Conservation (phyloP, 2,113 vertebrate genomes). For the Trematocara nigrifrons region DNA sequence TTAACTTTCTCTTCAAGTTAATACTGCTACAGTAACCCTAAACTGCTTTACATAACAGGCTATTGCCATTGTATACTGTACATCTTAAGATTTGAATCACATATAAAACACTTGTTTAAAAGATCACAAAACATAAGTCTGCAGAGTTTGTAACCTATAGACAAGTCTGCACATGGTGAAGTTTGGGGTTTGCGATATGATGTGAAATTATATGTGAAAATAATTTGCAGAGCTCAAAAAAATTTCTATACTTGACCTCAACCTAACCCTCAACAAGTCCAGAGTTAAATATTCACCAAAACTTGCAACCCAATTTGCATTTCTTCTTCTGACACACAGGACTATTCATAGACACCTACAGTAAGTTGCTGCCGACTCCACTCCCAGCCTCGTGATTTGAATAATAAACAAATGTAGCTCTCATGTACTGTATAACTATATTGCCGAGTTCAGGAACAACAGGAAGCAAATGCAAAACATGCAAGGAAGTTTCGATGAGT, state of each 20-base stretch:
- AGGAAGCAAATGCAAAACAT: background rate
- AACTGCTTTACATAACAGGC: background rate
- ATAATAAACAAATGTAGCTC: background rate
- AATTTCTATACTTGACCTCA: background rate
- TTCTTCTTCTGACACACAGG: background rate
- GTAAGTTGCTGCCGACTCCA: background rate
- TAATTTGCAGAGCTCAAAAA: background rate
- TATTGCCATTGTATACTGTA: background rate
- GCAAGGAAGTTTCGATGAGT: background rate
- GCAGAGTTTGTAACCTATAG: background rate
- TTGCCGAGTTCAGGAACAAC: background rate
- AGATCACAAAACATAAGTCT: background rate
- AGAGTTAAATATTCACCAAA: background rate
- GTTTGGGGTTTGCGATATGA: background rate
- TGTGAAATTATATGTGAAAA: background rate
- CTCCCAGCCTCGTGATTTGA: background rate
- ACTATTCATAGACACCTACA: background rate
- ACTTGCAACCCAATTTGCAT: background rate
- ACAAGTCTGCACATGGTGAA: background rate
- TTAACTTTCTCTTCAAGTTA: background rate
- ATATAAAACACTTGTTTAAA: background rate
- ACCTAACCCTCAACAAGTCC: background rate
- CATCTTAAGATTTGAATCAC: background rate
- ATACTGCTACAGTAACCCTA: background rate
- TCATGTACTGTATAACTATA: background rate